Base-by-base conservation (phyloP, 2,113 vertebrate species). In the Calyptommatus sinebrachiatus region DNA sequence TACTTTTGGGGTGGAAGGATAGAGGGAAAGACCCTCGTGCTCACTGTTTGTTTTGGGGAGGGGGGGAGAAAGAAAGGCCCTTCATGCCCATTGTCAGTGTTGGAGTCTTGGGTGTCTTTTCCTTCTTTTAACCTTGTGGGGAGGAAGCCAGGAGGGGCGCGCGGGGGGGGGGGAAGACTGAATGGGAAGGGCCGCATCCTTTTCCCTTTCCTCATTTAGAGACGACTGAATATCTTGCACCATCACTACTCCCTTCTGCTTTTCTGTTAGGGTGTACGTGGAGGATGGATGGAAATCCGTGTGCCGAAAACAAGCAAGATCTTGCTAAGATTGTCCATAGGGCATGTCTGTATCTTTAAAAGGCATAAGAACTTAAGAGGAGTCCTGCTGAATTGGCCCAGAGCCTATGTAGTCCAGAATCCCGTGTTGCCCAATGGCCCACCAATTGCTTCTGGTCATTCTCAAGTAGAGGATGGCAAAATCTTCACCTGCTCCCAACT, bases 191-290 rank as follows among this genome's bases (percentile, higher is more conserved):
- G 69, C 69, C 48, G 69, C 69, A 62, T 65, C 57, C 78, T 72
- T 5, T 46, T 21, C 14, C 67, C 66, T 62, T 61, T 8, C 68
- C 53, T 71, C 22, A 2, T 24, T 11, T 35, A 8, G 46, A 76
- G 20, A 41, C 61, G 2, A 41, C 35, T 41, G 35, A 41, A 41
- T 41, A 41, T 41, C 35, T 48, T 65, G 10, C 14, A 6, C 24
- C 21, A 18, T 20, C 48, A 68, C 57, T 73, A 28, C n/a, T 66
- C n/a, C 12, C n/a, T 29, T 60, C 29, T 1, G 50, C 50, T 60
- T 70, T 83, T 57, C 67, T 73, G 50, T 81, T 28, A 63, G 63
- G 24, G 46, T 77, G 76, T 50, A 7, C 5, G 18, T 22, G 73
- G 2, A 0, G 77, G 79, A 16, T 57, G 22, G 45, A 41, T 41